Conservation (phyloP, 2,888 invertebrate genomes). For the Cenopis cana region DNA sequence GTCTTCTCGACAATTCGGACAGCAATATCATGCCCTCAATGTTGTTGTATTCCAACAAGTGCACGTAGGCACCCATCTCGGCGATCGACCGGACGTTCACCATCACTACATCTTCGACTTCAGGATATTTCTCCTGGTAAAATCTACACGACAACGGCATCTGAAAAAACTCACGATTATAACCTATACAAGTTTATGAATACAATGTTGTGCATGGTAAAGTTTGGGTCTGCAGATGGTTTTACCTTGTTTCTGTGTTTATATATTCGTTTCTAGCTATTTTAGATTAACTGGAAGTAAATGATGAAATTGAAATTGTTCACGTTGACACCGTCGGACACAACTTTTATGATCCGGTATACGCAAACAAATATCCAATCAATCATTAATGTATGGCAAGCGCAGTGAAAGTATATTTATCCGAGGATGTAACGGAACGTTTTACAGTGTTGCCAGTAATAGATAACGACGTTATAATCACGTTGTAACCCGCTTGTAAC, state of each 20-base stretch:
- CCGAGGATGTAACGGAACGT: constrained; percentile 33
- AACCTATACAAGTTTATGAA: constrained; percentile 61
- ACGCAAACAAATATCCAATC: constrained; percentile 27
- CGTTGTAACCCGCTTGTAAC: constrained; percentile 11
- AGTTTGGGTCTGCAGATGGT: neutral
- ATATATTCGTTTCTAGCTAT: constrained; percentile 52
- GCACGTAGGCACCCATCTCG: constrained; percentile 99
- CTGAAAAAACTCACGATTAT: constrained; percentile 65
- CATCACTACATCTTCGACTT: constrained; percentile 99
- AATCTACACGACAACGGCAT: constrained; percentile 98
- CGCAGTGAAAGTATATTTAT: neutral
- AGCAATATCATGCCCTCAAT: constrained; percentile 99
- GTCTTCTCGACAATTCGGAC: constrained; percentile 98
- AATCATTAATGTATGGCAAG: neutral
- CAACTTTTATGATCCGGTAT: constrained; percentile 59
- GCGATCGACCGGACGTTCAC: constrained; percentile 99
- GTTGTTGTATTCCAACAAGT: constrained; percentile 98
- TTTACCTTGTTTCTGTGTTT: constrained; percentile 62
- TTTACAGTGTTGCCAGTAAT: constrained; percentile 33
- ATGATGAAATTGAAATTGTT: constrained; percentile 76
- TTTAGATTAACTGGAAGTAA: constrained; percentile 54
- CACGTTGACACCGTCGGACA: constrained; percentile 70
- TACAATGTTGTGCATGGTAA: neutral
- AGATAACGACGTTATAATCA: constrained; percentile 14
- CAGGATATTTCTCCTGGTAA: constrained; percentile 98